Percentiles rank a stretch among this genome's conserved stretches.
These are phyloP conservation scores for Tetheella fluctuosa DNA, from an alignment of 2,888 invertebrate species.

Conservation along the genomic window DNA sequence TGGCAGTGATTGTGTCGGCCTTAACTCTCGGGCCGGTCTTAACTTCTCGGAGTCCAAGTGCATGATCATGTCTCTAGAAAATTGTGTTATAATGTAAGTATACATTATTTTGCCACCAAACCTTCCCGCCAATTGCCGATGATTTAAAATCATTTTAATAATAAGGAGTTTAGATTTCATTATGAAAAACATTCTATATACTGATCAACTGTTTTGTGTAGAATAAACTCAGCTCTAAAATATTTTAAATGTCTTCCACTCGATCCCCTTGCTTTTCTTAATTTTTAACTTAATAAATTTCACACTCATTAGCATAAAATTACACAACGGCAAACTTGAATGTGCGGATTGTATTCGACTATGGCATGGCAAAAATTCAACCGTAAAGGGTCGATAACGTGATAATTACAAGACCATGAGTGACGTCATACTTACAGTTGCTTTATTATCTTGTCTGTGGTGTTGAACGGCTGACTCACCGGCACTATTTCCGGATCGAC, in stretches of 20 bases:
- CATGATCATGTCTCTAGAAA: constrained; percentile 48
- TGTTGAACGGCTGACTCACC: constrained; percentile 51
- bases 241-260: too few relatives aligned
- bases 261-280: too few relatives aligned
- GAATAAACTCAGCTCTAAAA: too few relatives aligned
- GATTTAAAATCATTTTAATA: background rate
- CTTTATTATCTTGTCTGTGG: constrained; percentile 62
- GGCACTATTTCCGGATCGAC: constrained; percentile 48
- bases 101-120: background rate
- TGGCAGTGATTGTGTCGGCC: constrained; percentile 77
- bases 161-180: too few relatives aligned
- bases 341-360: too few relatives aligned
- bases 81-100: constrained; percentile 3
- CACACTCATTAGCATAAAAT: too few relatives aligned
- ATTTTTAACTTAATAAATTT: too few relatives aligned
- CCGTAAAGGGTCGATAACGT: background rate
- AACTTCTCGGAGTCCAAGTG: constrained; percentile 74
- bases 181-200: too few relatives aligned
- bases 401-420: constrained; percentile 28
- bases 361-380: too few relatives aligned
- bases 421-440: constrained; percentile 42
- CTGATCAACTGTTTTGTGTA: too few relatives aligned
- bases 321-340: too few relatives aligned
- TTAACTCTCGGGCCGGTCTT: constrained; percentile 53
- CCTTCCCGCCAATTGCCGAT: background rate